Evolutionary conservation across 2,113 vertebrate genomes (phyloP).

Genomic region (Azemiops feae): DNA sequence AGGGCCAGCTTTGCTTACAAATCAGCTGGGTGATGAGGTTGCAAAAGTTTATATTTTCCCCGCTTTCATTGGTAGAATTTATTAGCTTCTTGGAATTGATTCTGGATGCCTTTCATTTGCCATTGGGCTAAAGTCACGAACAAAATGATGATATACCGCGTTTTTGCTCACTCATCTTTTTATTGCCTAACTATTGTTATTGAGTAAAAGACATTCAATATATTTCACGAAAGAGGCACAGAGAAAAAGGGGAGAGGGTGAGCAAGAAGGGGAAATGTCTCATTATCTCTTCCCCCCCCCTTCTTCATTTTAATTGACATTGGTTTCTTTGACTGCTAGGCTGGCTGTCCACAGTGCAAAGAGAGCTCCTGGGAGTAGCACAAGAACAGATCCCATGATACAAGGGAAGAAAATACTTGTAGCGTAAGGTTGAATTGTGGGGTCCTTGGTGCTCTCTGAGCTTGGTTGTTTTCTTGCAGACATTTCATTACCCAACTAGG

Average conservation of each 20-base stretch:
- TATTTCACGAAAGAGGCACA: conserved; percentile 49
- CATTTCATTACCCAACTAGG: neutral
- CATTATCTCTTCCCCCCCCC: conserved; percentile 44
- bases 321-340: conserved; percentile 36
- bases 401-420: neutral
- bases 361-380: conserved; percentile 25
- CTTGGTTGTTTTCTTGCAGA: neutral
- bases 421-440: neutral
- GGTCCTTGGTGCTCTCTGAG: neutral
- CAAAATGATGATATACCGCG: conserved; percentile 51
- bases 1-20: conserved; percentile 64
- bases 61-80: conserved; percentile 62
- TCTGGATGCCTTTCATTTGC: conserved; percentile 72
- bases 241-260: neutral
- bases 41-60: conserved; percentile 64
- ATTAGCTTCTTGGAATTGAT: conserved; percentile 69
- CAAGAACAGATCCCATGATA: neutral
- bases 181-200: conserved; percentile 62
- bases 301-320: conserved; percentile 49
- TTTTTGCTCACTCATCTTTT: conserved; percentile 67
- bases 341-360: neutral
- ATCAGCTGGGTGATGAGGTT: conserved; percentile 62
- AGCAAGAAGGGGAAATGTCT: conserved; percentile 23
- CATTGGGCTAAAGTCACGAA: conserved; percentile 63
- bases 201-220: conserved; percentile 50